Conservation (phyloP, 1,140 invertebrate genomes). For the Drosophila busckii region DNA sequence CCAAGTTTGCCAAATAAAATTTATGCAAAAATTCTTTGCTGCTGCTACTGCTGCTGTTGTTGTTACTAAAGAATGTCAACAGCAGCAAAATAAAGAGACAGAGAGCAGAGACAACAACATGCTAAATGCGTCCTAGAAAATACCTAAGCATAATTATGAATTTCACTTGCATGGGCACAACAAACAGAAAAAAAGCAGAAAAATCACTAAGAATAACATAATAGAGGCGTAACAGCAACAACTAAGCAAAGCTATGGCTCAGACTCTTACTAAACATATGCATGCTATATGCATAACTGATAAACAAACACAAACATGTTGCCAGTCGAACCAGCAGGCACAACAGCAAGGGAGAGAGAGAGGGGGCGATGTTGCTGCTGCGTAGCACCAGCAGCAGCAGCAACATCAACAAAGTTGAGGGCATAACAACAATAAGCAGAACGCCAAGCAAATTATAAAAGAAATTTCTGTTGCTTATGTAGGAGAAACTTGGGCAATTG, state of each 20-base stretch:
- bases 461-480: slow-evolving; percentile 8
- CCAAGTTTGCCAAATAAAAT: slow-evolving; percentile 29
- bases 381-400: slow-evolving; percentile 6
- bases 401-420: background rate
- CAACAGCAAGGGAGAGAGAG: background rate
- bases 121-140: slow-evolving; percentile 29
- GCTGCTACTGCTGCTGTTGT: background rate
- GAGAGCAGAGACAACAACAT: slow-evolving; percentile 21
- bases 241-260: slow-evolving; percentile 21
- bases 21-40: slow-evolving; percentile 23
- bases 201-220: background rate
- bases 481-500: background rate
- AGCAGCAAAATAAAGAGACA: too few species aligned
- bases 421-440: slow-evolving; percentile 28
- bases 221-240: slow-evolving; percentile 3
- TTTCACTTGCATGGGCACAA: slow-evolving; percentile 30
- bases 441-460: slow-evolving; percentile 21
- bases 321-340: background rate
- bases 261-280: slow-evolving; percentile 25
- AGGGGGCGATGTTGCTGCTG: too few species aligned
- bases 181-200: slow-evolving; percentile 1
- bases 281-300: slow-evolving; percentile 19
- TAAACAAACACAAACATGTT: slow-evolving; percentile 18
- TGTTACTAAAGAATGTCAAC: slow-evolving; percentile 12
- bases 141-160: slow-evolving; percentile 30